Evolutionary conservation across 2,888 invertebrate species (phyloP).

Genomic region (Nomada fabriciana): DNA sequence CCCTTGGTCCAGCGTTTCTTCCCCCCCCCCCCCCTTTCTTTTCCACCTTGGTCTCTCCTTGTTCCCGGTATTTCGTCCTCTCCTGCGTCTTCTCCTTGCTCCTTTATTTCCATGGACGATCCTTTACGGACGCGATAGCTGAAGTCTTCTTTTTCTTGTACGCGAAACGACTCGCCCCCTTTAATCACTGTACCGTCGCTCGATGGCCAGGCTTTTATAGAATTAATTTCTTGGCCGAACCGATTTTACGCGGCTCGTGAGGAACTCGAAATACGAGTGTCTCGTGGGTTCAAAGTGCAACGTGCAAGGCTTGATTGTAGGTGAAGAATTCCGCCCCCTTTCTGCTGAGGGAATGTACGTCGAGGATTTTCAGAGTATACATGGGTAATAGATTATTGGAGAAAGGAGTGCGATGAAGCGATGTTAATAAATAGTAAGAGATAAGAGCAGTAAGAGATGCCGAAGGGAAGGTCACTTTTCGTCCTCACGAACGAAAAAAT

Average conservation of each 20-base stretch:
- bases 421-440: too few relatives aligned
- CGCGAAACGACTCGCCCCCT: constrained; percentile 65
- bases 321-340: too few relatives aligned
- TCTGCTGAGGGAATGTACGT: too few relatives aligned
- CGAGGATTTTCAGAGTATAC: too few relatives aligned
- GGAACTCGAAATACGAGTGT: background rate
- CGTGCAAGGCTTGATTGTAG: too few relatives aligned
- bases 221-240: constrained; percentile 60
- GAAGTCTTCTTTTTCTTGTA: constrained; percentile 60
- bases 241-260: background rate
- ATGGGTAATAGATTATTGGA: too few relatives aligned
- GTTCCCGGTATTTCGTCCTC: constrained; percentile 34
- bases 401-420: too few relatives aligned
- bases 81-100: constrained; percentile 26
- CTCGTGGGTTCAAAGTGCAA: too few relatives aligned
- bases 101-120: constrained; percentile 52
- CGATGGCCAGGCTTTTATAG: constrained; percentile 41
- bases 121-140: constrained; percentile 49
- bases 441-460: too few relatives aligned
- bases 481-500: too few relatives aligned
- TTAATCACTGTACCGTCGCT: constrained; percentile 75
- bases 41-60: constrained; percentile 27
- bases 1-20: constrained; percentile 61
- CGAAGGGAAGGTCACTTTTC: too few relatives aligned
- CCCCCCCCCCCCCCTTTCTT: constrained; percentile 53